These are phyloP conservation scores for Lepidochrysops patricia DNA, from an alignment of 2,888 invertebrate genomes.

Conservation along the genomic window DNA sequence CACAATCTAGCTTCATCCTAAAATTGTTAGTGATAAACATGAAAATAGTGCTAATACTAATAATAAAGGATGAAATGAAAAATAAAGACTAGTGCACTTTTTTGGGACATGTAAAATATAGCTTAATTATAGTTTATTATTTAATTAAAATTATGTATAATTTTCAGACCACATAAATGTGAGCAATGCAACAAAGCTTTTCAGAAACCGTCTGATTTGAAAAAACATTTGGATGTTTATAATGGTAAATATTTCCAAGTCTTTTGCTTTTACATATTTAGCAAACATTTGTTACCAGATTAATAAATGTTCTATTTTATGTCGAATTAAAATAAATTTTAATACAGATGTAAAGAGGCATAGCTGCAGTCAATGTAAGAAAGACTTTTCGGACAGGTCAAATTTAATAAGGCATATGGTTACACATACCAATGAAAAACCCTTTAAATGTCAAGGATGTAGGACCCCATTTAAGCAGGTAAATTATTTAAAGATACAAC, in stretches of 20 bases:
- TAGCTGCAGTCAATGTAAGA: slow-evolving; percentile 39
- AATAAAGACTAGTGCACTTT: no score
- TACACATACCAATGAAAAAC: slow-evolving; percentile 43
- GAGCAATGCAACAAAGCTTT: slow-evolving; percentile 55
- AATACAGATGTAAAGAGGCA: slow-evolving; percentile 40
- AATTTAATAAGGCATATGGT: slow-evolving; percentile 54
- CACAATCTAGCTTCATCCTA: no score
- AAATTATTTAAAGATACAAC: no score
- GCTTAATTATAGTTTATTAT: no score
- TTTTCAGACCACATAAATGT: slow-evolving; percentile 61
- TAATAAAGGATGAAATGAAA: no score
- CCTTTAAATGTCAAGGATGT: slow-evolving; percentile 48
- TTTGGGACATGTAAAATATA: no score
- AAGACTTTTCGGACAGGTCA: slow-evolving; percentile 48
- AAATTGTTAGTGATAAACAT: no score
- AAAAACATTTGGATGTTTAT: slow-evolving; percentile 52
- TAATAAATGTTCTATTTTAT: no score
- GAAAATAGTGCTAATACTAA: no score
- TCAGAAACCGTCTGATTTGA: slow-evolving; percentile 54
- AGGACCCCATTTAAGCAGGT: slow-evolving; percentile 53
- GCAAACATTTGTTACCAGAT: neutral
- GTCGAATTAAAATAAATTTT: no score
- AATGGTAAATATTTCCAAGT: slow-evolving; percentile 36
- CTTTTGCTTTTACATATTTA: no score
- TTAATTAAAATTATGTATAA: neutral